These are phyloP conservation scores for Eriosoma lanigerum DNA, from an alignment of 1,140 invertebrate species.

Conservation along the genomic window DNA sequence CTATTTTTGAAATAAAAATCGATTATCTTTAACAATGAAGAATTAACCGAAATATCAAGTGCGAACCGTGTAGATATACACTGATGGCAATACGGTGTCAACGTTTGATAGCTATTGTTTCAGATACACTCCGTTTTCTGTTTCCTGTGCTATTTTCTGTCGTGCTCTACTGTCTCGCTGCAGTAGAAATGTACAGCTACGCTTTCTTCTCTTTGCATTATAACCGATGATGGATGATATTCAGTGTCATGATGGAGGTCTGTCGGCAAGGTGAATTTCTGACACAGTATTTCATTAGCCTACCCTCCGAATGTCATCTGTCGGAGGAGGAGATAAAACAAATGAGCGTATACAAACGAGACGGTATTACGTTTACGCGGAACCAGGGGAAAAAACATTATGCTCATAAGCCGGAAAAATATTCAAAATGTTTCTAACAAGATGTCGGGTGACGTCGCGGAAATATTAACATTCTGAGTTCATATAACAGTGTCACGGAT, in stretches of 20 bases:
- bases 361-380: constrained; percentile 2
- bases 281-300: constrained; percentile 47
- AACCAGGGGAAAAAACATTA: neutral
- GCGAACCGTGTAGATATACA: too few species aligned
- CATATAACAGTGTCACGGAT: neutral
- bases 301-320: neutral
- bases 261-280: constrained; percentile 32
- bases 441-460: neutral
- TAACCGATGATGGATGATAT: constrained; percentile 44
- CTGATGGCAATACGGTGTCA: neutral
- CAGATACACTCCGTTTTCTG: constrained; percentile 11
- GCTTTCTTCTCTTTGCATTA: constrained; percentile 4
- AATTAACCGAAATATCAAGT: neutral
- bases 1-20: neutral
- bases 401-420: neutral
- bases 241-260: constrained; percentile 10
- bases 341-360: constrained; percentile 33
- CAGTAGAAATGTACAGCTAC: neutral
- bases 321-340: constrained; percentile 16
- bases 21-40: neutral
- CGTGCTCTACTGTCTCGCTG: neutral
- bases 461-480: constrained; percentile 14
- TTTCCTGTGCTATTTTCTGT: neutral
- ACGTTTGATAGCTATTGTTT: constrained; percentile 30
- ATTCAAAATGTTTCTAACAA: constrained; percentile 23